A percentile compares a stretch with the other conserved stretches of the same genome.
These are phyloP conservation scores for Cavia aperea DNA, from an alignment of 2,113 vertebrate genomes.

Conservation along the genomic window DNA sequence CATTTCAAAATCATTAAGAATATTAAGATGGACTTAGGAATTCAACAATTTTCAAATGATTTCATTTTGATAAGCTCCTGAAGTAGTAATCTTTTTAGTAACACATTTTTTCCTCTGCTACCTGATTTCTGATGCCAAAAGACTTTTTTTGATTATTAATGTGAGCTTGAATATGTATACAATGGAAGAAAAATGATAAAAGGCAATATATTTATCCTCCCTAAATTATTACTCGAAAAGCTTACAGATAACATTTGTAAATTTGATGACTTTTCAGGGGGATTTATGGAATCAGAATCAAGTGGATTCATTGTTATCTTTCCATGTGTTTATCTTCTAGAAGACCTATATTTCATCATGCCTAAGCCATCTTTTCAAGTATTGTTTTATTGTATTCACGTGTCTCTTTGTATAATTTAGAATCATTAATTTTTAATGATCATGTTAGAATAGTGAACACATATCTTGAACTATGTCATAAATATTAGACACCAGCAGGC, in stretches of 20 bases:
- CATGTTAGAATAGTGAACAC: conserved; percentile 3
- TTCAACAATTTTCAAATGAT: background rate
- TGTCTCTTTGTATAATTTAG: background rate
- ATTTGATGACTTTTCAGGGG: background rate
- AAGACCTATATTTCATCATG: no score
- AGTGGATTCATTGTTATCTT: no score
- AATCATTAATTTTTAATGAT: background rate
- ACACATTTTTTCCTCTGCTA: background rate
- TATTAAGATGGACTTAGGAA: background rate
- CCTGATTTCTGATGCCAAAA: background rate
- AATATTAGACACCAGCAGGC: background rate
- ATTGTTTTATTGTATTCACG: background rate
- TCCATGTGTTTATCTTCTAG: no score
- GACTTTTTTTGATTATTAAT: background rate
- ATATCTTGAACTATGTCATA: background rate
- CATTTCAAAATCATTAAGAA: background rate
- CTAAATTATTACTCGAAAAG: background rate
- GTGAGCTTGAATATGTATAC: background rate
- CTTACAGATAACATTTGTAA: background rate
- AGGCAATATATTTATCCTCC: background rate
- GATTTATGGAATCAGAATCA: background rate
- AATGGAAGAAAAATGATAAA: conserved; percentile 1
- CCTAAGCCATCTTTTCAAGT: no score
- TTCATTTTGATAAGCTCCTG: conserved; percentile 33
- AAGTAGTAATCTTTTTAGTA: conserved; percentile 20